Conservation (phyloP, 1,140 invertebrate genomes). For the Leptopilina boulardi region DNA sequence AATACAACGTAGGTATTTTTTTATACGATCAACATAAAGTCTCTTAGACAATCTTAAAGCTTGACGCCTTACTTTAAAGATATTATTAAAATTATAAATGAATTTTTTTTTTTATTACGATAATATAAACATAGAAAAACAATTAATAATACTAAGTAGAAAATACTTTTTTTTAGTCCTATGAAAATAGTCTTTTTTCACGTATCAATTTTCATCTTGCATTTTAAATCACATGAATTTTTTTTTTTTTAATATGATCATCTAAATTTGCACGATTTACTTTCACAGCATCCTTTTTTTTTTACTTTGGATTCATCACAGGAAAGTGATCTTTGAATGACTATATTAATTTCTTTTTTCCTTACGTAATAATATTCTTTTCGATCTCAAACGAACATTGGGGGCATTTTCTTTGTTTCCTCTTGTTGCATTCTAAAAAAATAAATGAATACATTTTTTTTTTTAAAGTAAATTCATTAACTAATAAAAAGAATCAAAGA, state of each 20-base stretch:
- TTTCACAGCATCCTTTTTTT: conserved; percentile 41
- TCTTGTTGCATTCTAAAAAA: conserved; percentile 40
- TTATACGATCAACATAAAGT: neutral
- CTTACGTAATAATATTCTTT: conserved; percentile 41
- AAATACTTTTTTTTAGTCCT: conserved; percentile 21
- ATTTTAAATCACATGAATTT: conserved; percentile 34
- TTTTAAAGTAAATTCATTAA: neutral
- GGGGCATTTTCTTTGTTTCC: conserved; percentile 47
- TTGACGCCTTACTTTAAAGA: no score
- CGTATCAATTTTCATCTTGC: neutral
- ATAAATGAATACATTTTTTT: no score
- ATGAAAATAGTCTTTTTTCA: neutral
- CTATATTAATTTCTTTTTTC: no score
- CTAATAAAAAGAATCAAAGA: neutral
- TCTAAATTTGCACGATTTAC: conserved; percentile 50
- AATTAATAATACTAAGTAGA: neutral
- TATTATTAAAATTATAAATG: no score
- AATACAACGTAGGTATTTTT: no score
- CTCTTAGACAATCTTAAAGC: no score
- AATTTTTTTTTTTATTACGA: no score
- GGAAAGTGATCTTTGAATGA: conserved; percentile 67
- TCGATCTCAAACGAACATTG: conserved; percentile 50
- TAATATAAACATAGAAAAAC: neutral
- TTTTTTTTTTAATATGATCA: conserved; percentile 39
- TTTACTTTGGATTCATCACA: conserved; percentile 26